Evolutionary conservation across 2,113 vertebrate genomes (phyloP).

Genomic region (Columba janthina): DNA sequence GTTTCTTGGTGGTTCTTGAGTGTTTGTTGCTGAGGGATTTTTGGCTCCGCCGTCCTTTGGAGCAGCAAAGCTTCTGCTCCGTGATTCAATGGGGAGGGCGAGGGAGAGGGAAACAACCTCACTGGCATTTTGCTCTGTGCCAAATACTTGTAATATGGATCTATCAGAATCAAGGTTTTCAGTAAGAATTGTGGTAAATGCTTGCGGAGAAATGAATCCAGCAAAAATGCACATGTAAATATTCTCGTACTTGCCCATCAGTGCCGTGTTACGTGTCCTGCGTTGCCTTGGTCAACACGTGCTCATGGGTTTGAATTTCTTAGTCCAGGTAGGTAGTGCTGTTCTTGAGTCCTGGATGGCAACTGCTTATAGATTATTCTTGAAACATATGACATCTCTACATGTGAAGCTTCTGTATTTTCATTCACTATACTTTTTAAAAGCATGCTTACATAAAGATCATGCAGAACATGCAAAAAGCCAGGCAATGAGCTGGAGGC

Average conservation of each 20-base stretch:
- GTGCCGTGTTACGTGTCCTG: fast-evolving
- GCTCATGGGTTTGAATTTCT: not conserved
- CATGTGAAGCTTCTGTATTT: not conserved
- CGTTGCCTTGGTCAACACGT: not conserved
- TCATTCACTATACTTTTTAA: not conserved
- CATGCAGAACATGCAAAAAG: not conserved
- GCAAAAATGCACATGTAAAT: not conserved
- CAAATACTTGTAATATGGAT: not conserved
- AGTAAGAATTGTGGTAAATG: not conserved
- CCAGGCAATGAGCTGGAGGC: not conserved
- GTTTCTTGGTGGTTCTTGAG: not conserved
- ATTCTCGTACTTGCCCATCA: not conserved
- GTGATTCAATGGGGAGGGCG: not conserved
- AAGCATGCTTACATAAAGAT: not conserved
- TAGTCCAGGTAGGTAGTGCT: not conserved
- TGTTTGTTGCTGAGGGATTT: not conserved
- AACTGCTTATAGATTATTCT: not conserved
- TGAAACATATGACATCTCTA: not conserved
- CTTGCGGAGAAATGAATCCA: not conserved
- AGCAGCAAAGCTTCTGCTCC: not conserved
- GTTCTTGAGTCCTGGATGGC: not conserved
- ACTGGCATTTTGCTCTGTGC: not conserved
- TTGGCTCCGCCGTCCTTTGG: not conserved
- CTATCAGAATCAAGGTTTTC: not conserved
- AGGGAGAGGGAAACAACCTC: not conserved